phyloP scores from a whole-genome alignment of 2,888 invertebrate species.

The Tenodera sinensis region DNA sequence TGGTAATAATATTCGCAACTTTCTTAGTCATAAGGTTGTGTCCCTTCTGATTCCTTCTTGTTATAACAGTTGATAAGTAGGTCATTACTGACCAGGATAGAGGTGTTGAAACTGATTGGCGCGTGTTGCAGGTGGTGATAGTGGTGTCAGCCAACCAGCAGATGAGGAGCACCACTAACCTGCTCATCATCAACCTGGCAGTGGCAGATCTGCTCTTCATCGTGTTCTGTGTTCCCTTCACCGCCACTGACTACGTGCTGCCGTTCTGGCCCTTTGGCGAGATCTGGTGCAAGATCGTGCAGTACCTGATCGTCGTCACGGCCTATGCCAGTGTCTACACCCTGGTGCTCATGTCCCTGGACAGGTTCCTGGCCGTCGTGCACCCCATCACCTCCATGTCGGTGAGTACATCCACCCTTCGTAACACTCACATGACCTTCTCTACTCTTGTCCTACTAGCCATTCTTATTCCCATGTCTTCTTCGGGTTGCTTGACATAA shows the following conservation, averaged over 20 bases:
- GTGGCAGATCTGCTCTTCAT: constrained; percentile 89
- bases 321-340: constrained; percentile 93
- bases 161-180: constrained; percentile 91
- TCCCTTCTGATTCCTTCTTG: too few relatives aligned
- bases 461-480: too few relatives aligned
- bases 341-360: constrained; percentile 88
- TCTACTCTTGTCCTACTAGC: too few relatives aligned
- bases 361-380: constrained; percentile 88
- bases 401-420: constrained; percentile 41
- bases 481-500: too few relatives aligned
- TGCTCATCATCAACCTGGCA: constrained; percentile 85
- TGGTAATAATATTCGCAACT: too few relatives aligned
- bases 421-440: too few relatives aligned
- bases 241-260: constrained; percentile 84
- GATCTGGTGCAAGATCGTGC: constrained; percentile 84
- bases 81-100: too few relatives aligned
- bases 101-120: too few relatives aligned
- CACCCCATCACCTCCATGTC: constrained; percentile 88
- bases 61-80: too few relatives aligned
- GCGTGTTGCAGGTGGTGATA: constrained; percentile 59
- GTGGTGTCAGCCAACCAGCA: constrained; percentile 85
- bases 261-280: constrained; percentile 89
- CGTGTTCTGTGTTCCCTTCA: constrained; percentile 91
- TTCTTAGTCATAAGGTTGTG: too few relatives aligned
- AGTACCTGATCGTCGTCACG: constrained; percentile 87